Conservation (phyloP, 2,113 vertebrate species). For the Melanocharis versteri region DNA sequence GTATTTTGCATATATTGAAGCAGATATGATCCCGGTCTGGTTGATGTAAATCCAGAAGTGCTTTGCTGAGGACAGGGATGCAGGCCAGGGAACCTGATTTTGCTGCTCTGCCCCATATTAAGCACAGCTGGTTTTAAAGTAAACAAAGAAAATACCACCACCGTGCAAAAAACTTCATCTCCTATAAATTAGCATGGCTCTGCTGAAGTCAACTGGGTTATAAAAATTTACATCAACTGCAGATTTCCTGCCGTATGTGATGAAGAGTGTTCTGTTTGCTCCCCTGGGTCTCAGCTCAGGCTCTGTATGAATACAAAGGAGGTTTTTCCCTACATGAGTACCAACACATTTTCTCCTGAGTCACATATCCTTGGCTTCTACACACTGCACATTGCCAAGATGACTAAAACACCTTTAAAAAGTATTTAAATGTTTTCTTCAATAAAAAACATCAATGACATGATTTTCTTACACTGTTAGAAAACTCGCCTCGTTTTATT, state of each 20-base stretch:
- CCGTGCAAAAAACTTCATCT: background rate
- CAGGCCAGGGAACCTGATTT: background rate
- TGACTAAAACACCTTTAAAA: background rate
- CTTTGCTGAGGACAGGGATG: background rate
- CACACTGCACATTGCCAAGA: background rate
- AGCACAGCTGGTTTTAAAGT: background rate
- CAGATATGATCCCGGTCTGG: background rate
- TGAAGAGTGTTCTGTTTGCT: background rate
- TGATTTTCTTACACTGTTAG: background rate
- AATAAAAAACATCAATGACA: background rate
- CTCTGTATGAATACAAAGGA: background rate
- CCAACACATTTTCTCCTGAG: background rate
- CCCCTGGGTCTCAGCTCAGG: background rate
- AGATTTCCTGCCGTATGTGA: background rate
- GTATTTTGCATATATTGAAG: background rate
- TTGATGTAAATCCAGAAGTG: background rate
- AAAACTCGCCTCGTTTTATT: background rate
- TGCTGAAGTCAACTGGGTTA: background rate
- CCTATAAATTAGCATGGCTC: background rate
- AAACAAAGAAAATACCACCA: background rate
- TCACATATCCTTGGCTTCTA: background rate
- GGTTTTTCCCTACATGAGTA: background rate
- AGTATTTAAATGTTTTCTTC: conserved; percentile 4
- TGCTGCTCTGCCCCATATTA: background rate
- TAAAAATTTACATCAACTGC: background rate